Evolutionary conservation across 2,113 vertebrate genomes (phyloP), one percentile per base, ranked within the genome.

Genomic region (Leucopternis melanops): DNA sequence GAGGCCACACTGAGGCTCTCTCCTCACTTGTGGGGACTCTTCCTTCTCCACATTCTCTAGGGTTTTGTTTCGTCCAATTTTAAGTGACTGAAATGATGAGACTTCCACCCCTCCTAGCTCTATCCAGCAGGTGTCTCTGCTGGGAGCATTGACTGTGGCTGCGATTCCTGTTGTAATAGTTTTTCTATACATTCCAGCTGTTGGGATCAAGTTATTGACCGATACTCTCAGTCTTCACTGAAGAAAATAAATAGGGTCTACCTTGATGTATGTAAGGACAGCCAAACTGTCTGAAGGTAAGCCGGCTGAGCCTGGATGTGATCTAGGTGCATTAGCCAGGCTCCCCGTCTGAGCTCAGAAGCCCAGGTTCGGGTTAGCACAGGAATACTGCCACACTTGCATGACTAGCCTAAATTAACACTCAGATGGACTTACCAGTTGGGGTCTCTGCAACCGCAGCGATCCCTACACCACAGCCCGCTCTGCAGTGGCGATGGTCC

Each of bases 61-160:
- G 17, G 21, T 19, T 95, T 86, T 38, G 13, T 44, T 86, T 89
- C 32, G 36, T 90, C 29, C 14, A 16, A 17, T 90, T 80, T 86
- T 38, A 81, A 42, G 34, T 12, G 29, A 63, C 29, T 74, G 29
- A 54, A 12, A 52, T 70, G 20, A 81, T 86, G 75, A 67, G 78
- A 83, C 90, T 94, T 88, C 63, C 82, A 82, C 54, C 45, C 34
- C 18, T 84, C 26, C 36, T 69, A 5, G 1, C 32, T 83, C 59
- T 77, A 45, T 80, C 82, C 83, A 86, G 67, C 63, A 81, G 82
- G 90, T 5, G 3, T 86, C 88, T 93, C 75, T 66, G 67, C 88
- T 86, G 75, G 59, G 49, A 96, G 13, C 45, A 22, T 13, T 52
- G 78, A 6, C 67, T 80, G 73, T 47, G 59, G 34, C 82, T 92